Evolutionary conservation across 2,888 invertebrate species (phyloP), one percentile per base, ranked within the genome.

Genomic region (Erebia epiphron): DNA sequence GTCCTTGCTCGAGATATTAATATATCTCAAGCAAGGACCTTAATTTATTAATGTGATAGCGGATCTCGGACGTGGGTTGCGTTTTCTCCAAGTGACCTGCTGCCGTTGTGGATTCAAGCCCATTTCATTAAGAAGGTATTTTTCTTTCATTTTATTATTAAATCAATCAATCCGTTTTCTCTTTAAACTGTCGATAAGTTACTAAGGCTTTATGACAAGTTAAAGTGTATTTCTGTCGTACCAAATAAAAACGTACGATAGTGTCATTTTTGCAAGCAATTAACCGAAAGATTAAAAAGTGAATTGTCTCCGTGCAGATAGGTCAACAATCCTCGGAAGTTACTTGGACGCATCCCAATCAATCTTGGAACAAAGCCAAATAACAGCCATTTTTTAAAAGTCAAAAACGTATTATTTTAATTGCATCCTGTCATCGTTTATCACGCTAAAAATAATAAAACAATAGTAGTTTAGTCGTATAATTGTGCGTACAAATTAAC

Each of bases 11-110:
- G n/a, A 57, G 56, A 66, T 57, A 66, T 66, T 66, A 66, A 57
- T 66, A 66, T 56, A 46, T 56, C 66, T 66, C 66, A 43, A n/a
- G 43, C n/a, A 56, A 66, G 57, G 66, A 66, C 66, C 46, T 66
- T 66, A 66, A 66, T 66, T 66, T 66, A 66, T 66, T 57, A 66
- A 66, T 46, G 66, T 66, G 66, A 66, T 66, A 66, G 56, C 21
- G 21, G 66, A 66, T 43, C 43, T 46, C 43, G 21, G 52, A 13
- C 26, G 43, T 18, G 43, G 43, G 54, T n/a, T 46, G 56, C 41
- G 14, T 18, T 14, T 11, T 43, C 8, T 66, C 13, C 41, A 65
- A 66, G 66, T 56, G 46, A 43, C 43, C 56, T 43, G 11, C 21
- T 62, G 21, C 46, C 62, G 46, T 49, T 14, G 62, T 21, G 21